Evolutionary conservation across 1,140 invertebrate species (phyloP), one percentile per base, ranked within the genome.

Genomic region (Muscidifurax raptorellus): DNA sequence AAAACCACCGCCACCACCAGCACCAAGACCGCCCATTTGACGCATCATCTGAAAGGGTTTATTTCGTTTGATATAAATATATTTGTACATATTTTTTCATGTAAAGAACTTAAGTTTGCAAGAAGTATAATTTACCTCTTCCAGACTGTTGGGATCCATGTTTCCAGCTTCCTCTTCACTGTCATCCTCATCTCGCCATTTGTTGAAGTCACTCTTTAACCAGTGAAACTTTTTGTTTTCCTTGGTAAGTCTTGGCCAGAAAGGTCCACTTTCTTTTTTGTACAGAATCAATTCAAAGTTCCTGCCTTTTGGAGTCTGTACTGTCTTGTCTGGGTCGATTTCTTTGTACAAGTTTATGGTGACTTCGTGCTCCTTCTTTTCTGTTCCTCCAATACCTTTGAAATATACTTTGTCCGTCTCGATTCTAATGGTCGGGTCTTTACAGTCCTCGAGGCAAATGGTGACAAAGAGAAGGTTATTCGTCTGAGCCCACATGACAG

Each of bases 151-250:
- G 32, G 71, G n/a, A 86, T 95, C 94, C 40, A 89, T 89, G 80
- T 92, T 92, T 22, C 86, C 87, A 47, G 86, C 91, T 81, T 96
- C 96, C 82, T 95, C 95, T 69, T 96, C 96, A 82, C 95, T 95
- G 82, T 97, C 97, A 89, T 97, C 97, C 93, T 99, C 98, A 94
- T 99, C 98, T 91, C 96, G 96, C 98, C 98, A 99, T 93, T 98
- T 98, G 88, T 97, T 96, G 91, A 99, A 99, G 91, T 99, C 98
- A 86, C 98, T 97, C 93, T 98, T 99, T 80, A 99, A 94, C 98
- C 98, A 99, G 91, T 99, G 98, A 87, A 96, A 95, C 93, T 98
- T 99, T 90, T 96, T 96, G 87, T 96, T 96, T 87, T 97, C 97
- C 92, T 97, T 97, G 36, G 97, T 96, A 76, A 99, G 94, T 79